Evolutionary conservation across 2,797 vertebrate genomes (phyloP).

Genomic region (Emys orbicularis): DNA sequence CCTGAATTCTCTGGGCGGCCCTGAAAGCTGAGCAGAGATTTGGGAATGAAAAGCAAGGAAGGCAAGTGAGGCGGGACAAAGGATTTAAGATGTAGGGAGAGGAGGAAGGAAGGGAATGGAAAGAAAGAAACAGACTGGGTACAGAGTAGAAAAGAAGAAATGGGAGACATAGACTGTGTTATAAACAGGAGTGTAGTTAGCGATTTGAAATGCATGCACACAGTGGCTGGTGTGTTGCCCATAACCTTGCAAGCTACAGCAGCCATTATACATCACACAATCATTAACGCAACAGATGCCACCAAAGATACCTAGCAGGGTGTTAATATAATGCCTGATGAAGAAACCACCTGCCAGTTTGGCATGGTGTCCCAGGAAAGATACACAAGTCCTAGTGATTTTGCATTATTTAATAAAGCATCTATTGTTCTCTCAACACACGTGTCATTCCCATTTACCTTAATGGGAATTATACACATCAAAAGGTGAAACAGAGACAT

Average conservation of each 20-base stretch:
- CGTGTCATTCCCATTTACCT: slow-evolving; percentile 4
- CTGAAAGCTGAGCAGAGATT: accelerated
- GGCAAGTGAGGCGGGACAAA: background rate
- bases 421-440: slow-evolving; percentile 26
- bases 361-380: slow-evolving; percentile 50
- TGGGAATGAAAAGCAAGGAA: background rate
- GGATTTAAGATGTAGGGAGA: background rate
- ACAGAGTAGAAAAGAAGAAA: background rate
- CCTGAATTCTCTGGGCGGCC: too few relatives aligned
- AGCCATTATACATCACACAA: slow-evolving; percentile 11
- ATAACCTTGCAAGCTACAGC: slow-evolving; percentile 41
- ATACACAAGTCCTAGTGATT: slow-evolving; percentile 37
- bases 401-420: slow-evolving; percentile 39
- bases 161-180: background rate
- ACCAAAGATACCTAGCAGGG: slow-evolving; percentile 56
- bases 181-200: background rate
- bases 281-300: slow-evolving; percentile 56
- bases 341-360: slow-evolving; percentile 67
- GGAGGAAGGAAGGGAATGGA: background rate
- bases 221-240: slow-evolving; percentile 52
- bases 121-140: background rate
- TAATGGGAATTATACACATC: background rate
- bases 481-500: background rate
- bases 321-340: slow-evolving; percentile 65
- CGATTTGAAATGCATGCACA: slow-evolving; percentile 1